Evolutionary conservation across 2,888 invertebrate genomes (phyloP), one percentile per base, ranked within the genome.

Genomic region (Phasia obesa): DNA sequence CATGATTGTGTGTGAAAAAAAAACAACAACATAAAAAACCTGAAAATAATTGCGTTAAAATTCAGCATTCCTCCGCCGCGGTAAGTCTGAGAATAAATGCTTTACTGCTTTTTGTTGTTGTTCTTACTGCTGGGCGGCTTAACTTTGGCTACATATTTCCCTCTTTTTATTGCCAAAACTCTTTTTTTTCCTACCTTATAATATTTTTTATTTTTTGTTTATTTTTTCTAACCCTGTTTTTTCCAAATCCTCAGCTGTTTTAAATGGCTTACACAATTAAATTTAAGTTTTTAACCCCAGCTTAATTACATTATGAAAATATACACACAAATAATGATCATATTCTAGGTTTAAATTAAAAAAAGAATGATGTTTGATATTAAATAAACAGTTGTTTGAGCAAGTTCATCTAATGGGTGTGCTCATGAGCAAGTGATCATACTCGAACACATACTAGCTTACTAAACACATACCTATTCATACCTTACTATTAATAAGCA

Each of bases 51-150:
- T n/a, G n/a, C 85, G 86, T 86, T 86, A 87, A 89, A 88, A 89
- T 85, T 88, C 93, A 94, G 94, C 93, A 92, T 93, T 91, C 93
- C 94, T 89, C 94, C 94, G 89, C 94, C 94, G 92, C 93, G 94
- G 94, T 94, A 94, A 94, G 94, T 94, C 92, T 90, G 91, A 71
- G 92, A 92, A 91, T 90, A 90, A 92, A 91, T 90, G 91, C 89
- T 84, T 86, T 38, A 55, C 70, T 6, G 70, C 55, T 77, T n/a
- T 62, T 77, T 62, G 38, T 60, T 57, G 49, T 65, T 73, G 84
- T 71, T 80, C 69, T 78, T 73, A 67, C 84, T 84, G 76, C 67
- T 86, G 69, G 76, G 31, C 51, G 44, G 47, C 21, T 70, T 55
- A 59, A 19, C n/a, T 44, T 67, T 69, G 53, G 35, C 60, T 55